A percentile compares a stretch with the other conserved stretches of the same genome.
Evolutionary conservation across 2,113 vertebrate genomes (phyloP).

Genomic region (Gymnorhina tibicen): DNA sequence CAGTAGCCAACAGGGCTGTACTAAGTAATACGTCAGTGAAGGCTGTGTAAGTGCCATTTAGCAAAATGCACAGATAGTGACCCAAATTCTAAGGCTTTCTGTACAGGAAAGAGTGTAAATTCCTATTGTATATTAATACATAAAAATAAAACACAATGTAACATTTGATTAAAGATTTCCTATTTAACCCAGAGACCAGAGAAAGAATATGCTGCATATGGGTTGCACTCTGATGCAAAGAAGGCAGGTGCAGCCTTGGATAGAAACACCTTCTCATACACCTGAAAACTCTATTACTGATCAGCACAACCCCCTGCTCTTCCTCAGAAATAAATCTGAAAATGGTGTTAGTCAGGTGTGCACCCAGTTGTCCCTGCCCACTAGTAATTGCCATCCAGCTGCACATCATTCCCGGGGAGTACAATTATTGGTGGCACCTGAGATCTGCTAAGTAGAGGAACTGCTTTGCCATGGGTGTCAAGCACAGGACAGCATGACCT

Average conservation of each 20-base stretch:
- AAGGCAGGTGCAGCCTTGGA: background rate
- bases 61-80: background rate
- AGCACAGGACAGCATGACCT: accelerated
- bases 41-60: background rate
- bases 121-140: background rate
- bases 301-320: background rate
- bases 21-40: background rate
- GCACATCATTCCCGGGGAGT: background rate
- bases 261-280: background rate
- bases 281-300: background rate
- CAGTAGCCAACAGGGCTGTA: background rate
- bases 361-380: background rate
- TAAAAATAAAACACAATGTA: background rate
- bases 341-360: background rate
- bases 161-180: background rate
- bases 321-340: background rate
- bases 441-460: background rate
- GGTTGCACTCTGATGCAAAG: background rate
- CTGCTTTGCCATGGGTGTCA: background rate
- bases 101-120: background rate
- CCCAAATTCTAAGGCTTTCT: background rate
- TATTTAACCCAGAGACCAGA: background rate
- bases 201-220: background rate
- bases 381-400: background rate
- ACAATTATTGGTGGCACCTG: background rate